Evolutionary conservation across 2,888 invertebrate genomes (phyloP).

Genomic region (Holacanthella duospinosa): DNA sequence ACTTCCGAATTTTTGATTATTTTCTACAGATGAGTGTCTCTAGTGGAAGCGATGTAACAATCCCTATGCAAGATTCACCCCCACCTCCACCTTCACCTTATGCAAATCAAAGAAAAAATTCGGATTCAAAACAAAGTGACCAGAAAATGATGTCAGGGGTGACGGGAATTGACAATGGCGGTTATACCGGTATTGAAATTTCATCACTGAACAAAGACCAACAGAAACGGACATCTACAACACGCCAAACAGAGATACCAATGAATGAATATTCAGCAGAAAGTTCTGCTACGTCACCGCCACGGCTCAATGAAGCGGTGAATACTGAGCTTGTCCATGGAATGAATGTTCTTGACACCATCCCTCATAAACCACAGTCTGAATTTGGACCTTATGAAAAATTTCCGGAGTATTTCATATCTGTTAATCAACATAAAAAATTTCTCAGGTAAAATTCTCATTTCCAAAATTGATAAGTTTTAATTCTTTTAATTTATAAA

Average conservation of each 20-base stretch:
- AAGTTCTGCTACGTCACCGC: conserved; percentile 4
- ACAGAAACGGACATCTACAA: background rate
- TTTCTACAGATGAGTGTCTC: conserved; percentile 32
- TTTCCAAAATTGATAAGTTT: background rate
- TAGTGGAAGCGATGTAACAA: conserved; percentile 36
- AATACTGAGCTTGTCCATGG: conserved; percentile 64
- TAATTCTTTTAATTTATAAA: background rate
- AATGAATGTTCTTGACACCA: conserved; percentile 52
- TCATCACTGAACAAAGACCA: conserved; percentile 9
- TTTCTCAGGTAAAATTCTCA: conserved; percentile 58
- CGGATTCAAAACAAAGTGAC: background rate
- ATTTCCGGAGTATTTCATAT: conserved; percentile 74
- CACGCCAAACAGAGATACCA: conserved; percentile 17
- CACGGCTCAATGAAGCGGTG: conserved; percentile 52
- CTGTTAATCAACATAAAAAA: conserved; percentile 73
- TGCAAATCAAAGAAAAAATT: conserved; percentile 15
- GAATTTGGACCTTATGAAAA: conserved; percentile 47
- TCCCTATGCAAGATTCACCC: conserved; percentile 34
- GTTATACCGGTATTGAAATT: conserved; percentile 4
- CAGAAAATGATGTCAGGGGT: background rate
- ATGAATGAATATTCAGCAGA: conserved; percentile 14
- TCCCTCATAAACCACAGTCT: conserved; percentile 51
- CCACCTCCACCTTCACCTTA: conserved; percentile 33
- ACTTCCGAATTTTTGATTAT: background rate
- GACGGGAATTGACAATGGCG: conserved; percentile 30